phyloP scores from a whole-genome alignment of 2,113 vertebrate species.

The Taurulus bubalis region DNA sequence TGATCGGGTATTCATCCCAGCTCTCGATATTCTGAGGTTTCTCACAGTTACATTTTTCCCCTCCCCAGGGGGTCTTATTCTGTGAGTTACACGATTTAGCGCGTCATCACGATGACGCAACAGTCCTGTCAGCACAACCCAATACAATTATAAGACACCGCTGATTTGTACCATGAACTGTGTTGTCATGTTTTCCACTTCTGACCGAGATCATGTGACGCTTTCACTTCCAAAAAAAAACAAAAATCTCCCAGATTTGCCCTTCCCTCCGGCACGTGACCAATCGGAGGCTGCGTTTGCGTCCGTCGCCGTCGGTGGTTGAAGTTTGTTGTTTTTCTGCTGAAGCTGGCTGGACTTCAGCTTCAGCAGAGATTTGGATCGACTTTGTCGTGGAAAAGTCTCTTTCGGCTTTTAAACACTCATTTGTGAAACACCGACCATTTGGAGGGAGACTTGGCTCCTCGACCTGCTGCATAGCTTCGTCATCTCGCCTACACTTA shows the following conservation, averaged over 20 bases:
- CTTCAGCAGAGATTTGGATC: not conserved
- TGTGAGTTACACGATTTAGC: not conserved
- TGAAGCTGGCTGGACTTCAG: no score
- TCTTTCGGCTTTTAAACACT: constrained; percentile 25
- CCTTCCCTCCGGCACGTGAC: not conserved
- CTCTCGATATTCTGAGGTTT: not conserved
- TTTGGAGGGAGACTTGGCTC: constrained; percentile 29
- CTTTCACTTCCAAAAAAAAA: not conserved
- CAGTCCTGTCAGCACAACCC: not conserved
- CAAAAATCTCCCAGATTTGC: not conserved
- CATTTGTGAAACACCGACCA: constrained; percentile 41
- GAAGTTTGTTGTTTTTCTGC: not conserved
- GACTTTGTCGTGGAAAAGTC: not conserved
- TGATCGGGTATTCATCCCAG: not conserved
- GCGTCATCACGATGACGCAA: not conserved
- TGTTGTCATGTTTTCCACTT: not conserved
- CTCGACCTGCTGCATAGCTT: not conserved
- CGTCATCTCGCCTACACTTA: not conserved
- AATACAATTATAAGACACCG: not conserved
- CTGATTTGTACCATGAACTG: not conserved
- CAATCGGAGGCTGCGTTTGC: not conserved
- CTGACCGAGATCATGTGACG: not conserved
- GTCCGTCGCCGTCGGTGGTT: not conserved
- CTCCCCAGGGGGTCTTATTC: not conserved
- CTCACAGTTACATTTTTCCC: not conserved